Conservation (phyloP, 2,888 invertebrate genomes). For the Xestia xanthographa region DNA sequence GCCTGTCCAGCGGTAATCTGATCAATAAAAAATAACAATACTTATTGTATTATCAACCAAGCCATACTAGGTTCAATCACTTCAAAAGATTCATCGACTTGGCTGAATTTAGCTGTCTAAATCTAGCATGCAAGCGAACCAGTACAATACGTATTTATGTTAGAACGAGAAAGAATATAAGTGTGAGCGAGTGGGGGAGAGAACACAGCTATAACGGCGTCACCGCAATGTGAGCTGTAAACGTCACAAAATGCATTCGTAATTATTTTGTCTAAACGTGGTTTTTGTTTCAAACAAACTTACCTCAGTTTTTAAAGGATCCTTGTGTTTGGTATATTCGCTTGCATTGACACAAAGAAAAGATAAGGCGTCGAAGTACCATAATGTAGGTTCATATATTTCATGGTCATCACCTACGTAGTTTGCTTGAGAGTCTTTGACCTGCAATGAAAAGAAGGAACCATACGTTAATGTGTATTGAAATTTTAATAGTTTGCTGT, state of each 20-base stretch:
- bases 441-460: conserved; percentile 4
- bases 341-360: conserved; percentile 37
- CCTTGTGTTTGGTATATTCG: conserved; percentile 1
- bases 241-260: neutral
- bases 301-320: conserved; percentile 40
- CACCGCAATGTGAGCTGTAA: neutral
- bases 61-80: neutral
- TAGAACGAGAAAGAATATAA: neutral
- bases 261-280: neutral
- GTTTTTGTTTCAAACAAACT: conserved; percentile 1
- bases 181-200: neutral
- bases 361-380: conserved; percentile 34
- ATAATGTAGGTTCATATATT: conserved; percentile 33
- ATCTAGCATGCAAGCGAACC: neutral
- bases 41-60: neutral
- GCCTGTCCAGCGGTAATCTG: neutral
- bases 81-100: neutral
- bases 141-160: no score
- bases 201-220: conserved; percentile 2
- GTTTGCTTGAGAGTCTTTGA: conserved; percentile 11
- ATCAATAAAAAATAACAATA: neutral
- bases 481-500: neutral
- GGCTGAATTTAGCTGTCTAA: conserved; percentile 12
- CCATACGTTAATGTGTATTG: neutral
- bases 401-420: neutral